Evolutionary conservation across 2,797 vertebrate species (phyloP).

Genomic region (Selene dorsalis): DNA sequence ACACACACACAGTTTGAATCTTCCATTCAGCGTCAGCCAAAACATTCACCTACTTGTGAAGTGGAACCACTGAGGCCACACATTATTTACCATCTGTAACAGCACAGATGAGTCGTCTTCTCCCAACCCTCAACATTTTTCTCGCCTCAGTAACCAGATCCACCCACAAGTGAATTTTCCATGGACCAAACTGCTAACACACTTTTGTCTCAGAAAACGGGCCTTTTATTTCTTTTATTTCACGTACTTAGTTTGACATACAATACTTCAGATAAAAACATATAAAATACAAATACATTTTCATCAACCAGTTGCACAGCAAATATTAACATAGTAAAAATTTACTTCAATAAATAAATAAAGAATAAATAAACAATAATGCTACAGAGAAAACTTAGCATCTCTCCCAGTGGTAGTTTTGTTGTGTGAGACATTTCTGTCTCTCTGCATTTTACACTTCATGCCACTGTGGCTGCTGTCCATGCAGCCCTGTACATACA

Average conservation of each 20-base stretch:
- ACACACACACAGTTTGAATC: background rate
- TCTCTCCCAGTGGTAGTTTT: constrained; percentile 48
- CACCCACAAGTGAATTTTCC: constrained; percentile 14
- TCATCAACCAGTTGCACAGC: constrained; percentile 17
- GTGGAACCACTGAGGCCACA: constrained; percentile 36
- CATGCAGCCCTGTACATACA: constrained; percentile 23
- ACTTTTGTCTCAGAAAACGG: constrained; percentile 23
- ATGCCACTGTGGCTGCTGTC: constrained; percentile 15
- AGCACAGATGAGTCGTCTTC: constrained; percentile 9
- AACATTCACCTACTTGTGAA: constrained; percentile 60
- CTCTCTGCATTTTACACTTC: background rate
- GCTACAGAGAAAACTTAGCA: constrained; percentile 16
- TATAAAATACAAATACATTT: constrained; percentile 34
- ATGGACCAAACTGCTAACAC: constrained; percentile 14
- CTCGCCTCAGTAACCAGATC: constrained; percentile 15
- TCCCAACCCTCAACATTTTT: constrained; percentile 17
- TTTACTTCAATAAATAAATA: constrained; percentile 68
- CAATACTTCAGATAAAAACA: constrained; percentile 47
- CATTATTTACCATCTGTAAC: constrained; percentile 4
- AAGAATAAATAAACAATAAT: constrained; percentile 71
- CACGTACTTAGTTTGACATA: constrained; percentile 51
- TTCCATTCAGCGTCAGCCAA: constrained; percentile 31
- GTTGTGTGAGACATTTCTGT: constrained; percentile 48
- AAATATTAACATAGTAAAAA: constrained; percentile 40
- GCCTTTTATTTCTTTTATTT: constrained; percentile 52